A percentile compares a stretch with the other conserved stretches of the same genome.
Evolutionary conservation across 2,113 vertebrate species (phyloP).

Genomic region (Cyrtonyx montezumae): DNA sequence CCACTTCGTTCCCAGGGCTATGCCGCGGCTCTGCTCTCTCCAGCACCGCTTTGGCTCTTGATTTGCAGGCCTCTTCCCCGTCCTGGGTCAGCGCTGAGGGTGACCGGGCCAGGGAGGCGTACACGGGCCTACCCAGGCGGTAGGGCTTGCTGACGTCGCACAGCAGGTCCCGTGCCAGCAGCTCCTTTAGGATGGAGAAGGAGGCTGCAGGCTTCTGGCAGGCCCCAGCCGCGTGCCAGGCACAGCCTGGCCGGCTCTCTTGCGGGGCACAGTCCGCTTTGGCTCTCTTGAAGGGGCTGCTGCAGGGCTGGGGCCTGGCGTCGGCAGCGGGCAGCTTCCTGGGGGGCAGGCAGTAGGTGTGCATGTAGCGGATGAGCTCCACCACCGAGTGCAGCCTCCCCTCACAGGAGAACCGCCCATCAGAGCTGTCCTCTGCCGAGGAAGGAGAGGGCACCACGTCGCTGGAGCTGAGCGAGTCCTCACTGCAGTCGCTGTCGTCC

Average conservation of each 20-base stretch:
- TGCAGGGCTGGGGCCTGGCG: constrained; percentile 71
- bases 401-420: constrained; percentile 79
- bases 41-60: neutral
- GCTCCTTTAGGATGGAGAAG: constrained; percentile 90
- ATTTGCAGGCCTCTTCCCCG: neutral
- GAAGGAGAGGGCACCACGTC: constrained; percentile 3
- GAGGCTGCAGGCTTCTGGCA: constrained; percentile 56
- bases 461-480: constrained; percentile 78
- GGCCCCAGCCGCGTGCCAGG: neutral
- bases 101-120: constrained; percentile 70
- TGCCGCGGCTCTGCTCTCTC: constrained; percentile 50
- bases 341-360: constrained; percentile 94
- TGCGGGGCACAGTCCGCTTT: constrained; percentile 50
- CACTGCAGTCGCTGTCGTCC: constrained; percentile 77
- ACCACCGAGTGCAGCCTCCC: constrained; percentile 87
- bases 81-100: neutral
- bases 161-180: constrained; percentile 87
- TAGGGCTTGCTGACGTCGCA: constrained; percentile 97
- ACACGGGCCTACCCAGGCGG: constrained; percentile 90
- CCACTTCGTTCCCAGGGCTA: neutral
- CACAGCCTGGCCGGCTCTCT: constrained; percentile 28
- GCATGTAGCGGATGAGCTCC: constrained; percentile 98
- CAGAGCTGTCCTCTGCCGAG: neutral
- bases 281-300: constrained; percentile 70
- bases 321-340: constrained; percentile 83